Evolutionary conservation across 2,797 vertebrate species (phyloP), one percentile per base, ranked within the genome.

Genomic region (Siniperca scherzeri): DNA sequence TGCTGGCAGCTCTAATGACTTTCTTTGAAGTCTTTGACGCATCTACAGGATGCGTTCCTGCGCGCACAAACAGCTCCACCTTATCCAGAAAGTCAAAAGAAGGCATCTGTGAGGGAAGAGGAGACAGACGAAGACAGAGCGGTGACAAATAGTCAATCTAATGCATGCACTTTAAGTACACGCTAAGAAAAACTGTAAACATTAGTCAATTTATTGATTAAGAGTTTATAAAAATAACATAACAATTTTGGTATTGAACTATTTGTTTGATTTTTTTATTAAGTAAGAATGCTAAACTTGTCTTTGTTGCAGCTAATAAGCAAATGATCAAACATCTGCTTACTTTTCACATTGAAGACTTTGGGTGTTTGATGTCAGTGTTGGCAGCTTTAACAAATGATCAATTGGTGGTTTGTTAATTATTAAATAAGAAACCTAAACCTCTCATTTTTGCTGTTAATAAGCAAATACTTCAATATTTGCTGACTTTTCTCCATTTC

Each of bases 51-150:
- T 13, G 84, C 9, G 38, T 82, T 55, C 84, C 77, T 0, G 76
- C 55, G 9, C 68, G 82, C 17, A 93, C 11, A 12, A 80, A 91
- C 14, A 40, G 65, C 77, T 94, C 92, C 81, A 92, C 74, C 4
- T 53, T 81, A 14, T 93, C 66, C 53, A 93, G 21, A 0, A 92
- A 48, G 9, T 77, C 87, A 61, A 89, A 93, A 0, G 87, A 86
- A 0, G 89, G 91, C 90, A 92, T 94, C 93, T 93, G 79, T n/a
- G 14, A 3, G 8, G 2, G 52, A 22, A 30, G 16, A 78, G 16
- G 25, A 13, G 22, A 59, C 2, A 52, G 7, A 69, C 16, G 36
- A 1, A 57, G n/a, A 36, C 36, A 10, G 0, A 56, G n/a, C 38
- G 17, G 16, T 11, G 65, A 42, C 1, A 3, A 10, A 33, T 1